A percentile compares a stretch with the other conserved stretches of the same genome.
phyloP scores from a whole-genome alignment of 92 coral and sea anemone species.

The Zoanthus sociatus region DNA sequence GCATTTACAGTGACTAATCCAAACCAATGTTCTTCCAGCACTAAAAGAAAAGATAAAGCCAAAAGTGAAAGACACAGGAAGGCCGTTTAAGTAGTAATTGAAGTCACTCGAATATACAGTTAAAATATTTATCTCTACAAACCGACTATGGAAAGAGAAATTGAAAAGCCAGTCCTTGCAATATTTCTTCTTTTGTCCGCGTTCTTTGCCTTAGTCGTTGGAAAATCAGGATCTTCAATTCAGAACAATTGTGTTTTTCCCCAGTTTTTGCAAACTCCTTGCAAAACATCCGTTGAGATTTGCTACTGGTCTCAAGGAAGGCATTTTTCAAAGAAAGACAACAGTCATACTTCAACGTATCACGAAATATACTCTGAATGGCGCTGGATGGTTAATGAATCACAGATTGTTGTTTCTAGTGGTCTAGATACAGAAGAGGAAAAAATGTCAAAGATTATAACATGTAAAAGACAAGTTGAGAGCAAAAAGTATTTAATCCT shows the following conservation, averaged over 20 bases:
- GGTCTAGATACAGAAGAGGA: slow-evolving; percentile 13
- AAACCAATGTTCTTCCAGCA: slow-evolving; percentile 11
- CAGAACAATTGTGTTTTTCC: slow-evolving; percentile 20
- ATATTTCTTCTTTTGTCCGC: background rate
- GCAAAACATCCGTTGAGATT: slow-evolving; percentile 1
- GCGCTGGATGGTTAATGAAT: slow-evolving; percentile 30
- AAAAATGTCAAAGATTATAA: background rate
- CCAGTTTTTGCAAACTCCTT: slow-evolving; percentile 28
- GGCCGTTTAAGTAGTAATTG: background rate
- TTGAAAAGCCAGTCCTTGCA: background rate
- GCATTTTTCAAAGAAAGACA: slow-evolving; percentile 35
- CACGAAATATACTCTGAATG: slow-evolving; percentile 40
- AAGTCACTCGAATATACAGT: slow-evolving; percentile 13
- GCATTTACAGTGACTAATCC: background rate
- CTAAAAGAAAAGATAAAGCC: background rate
- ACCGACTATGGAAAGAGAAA: background rate
- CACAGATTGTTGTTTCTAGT: slow-evolving; percentile 8
- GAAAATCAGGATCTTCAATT: background rate
- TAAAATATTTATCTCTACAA: background rate
- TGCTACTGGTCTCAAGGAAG: slow-evolving; percentile 44
- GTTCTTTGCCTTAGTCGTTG: background rate
- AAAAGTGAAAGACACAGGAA: slow-evolving; percentile 24
- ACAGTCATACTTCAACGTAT: background rate
- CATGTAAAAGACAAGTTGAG: slow-evolving; percentile 17
- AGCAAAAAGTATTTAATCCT: slow-evolving; percentile 5